Conservation (phyloP, 2,888 invertebrate species). For the Slavum lentiscoides region DNA sequence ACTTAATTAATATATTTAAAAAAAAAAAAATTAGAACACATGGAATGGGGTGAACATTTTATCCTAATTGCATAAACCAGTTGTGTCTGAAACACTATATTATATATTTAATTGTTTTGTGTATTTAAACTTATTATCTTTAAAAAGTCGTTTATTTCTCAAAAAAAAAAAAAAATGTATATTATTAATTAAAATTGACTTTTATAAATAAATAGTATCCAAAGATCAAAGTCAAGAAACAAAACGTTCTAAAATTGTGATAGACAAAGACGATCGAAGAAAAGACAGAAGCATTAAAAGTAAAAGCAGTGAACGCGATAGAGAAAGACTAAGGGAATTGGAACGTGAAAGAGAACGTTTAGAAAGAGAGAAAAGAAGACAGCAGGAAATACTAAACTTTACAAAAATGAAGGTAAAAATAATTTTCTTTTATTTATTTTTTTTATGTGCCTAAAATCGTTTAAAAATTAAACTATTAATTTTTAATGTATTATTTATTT, state of each 20-base stretch:
- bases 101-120: background rate
- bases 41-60: too few relatives aligned
- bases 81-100: too few relatives aligned
- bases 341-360: constrained; percentile 39
- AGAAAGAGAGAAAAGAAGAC: constrained; percentile 42
- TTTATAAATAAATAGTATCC: constrained; percentile 13
- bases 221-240: constrained; percentile 36
- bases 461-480: background rate
- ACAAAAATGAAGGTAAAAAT: constrained; percentile 42
- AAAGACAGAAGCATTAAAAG: constrained; percentile 43
- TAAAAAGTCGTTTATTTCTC: too few relatives aligned
- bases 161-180: too few relatives aligned
- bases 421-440: constrained; percentile 2
- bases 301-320: constrained; percentile 48
- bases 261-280: constrained; percentile 34
- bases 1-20: too few relatives aligned
- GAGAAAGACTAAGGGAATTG: constrained; percentile 28
- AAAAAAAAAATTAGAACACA: too few relatives aligned
- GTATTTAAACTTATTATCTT: background rate
- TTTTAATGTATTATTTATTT: constrained; percentile 33
- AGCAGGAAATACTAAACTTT: constrained; percentile 40
- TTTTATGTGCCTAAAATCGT: background rate
- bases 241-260: constrained; percentile 44
- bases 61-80: background rate
- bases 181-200: background rate